Percentiles rank a stretch among this genome's conserved stretches.
phyloP scores from a whole-genome alignment of 2,113 vertebrate species.

The Mesembrinibis cayennensis region DNA sequence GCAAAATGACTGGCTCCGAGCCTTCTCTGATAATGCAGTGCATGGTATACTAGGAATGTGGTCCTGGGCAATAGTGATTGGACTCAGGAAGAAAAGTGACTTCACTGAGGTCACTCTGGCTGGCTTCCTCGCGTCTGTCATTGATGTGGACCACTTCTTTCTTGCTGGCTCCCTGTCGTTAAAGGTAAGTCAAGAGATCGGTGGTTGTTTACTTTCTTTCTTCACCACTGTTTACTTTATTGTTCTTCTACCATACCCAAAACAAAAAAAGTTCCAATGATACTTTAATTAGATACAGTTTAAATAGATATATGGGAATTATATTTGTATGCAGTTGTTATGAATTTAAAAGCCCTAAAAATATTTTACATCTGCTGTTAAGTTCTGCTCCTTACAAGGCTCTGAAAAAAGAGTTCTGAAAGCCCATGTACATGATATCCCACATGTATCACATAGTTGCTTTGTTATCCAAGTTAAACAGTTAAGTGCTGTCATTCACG shows the following conservation, averaged over 20 bases:
- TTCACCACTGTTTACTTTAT: not conserved
- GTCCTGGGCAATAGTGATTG: constrained; percentile 93
- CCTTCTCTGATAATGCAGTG: constrained; percentile 85
- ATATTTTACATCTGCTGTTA: not conserved
- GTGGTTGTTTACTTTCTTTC: not conserved
- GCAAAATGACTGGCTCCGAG: constrained; percentile 88
- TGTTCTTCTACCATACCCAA: not conserved
- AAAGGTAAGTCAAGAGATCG: constrained; percentile 75
- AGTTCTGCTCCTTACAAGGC: not conserved
- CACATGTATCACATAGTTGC: not conserved
- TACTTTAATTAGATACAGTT: not conserved
- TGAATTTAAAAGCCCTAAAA: not conserved
- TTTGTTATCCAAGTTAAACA: not conserved
- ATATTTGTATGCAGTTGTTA: not conserved
- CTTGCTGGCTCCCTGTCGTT: constrained; percentile 90
- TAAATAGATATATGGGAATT: not conserved
- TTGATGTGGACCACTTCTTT: constrained; percentile 94
- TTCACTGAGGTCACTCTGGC: constrained; percentile 89
- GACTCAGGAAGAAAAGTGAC: constrained; percentile 90
- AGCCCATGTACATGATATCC: not conserved
- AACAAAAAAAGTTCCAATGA: not conserved
- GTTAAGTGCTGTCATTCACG: rapidly evolving
- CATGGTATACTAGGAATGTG: constrained; percentile 90
- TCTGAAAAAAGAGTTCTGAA: not conserved
- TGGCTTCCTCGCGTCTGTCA: constrained; percentile 88